Evolutionary conservation across 2,888 invertebrate genomes (phyloP).

Genomic region (Eupithecia tripunctaria): DNA sequence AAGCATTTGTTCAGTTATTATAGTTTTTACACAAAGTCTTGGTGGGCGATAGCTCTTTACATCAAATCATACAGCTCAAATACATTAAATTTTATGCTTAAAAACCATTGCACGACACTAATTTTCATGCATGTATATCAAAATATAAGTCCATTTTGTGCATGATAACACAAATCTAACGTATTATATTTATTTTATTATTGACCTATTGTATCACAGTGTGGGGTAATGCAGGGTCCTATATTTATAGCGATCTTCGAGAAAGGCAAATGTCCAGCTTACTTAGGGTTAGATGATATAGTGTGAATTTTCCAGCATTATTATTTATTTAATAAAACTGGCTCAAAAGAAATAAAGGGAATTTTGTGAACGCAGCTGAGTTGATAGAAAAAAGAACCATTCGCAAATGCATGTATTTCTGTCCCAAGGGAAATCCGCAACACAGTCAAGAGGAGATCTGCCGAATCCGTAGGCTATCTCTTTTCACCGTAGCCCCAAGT

Average conservation of each 20-base stretch:
- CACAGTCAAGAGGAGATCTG: conserved; percentile 99
- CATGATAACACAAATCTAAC: background rate
- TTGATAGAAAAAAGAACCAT: background rate
- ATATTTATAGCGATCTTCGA: background rate
- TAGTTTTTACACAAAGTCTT: background rate
- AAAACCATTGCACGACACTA: background rate
- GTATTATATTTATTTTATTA: background rate
- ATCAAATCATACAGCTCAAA: background rate
- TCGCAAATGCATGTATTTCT: conserved; percentile 29
- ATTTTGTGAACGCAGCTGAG: background rate
- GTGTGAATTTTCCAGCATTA: background rate
- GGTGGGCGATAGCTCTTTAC: background rate
- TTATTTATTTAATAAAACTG: background rate
- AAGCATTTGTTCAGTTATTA: background rate
- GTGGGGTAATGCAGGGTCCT: background rate
- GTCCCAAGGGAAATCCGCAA: conserved; percentile 44
- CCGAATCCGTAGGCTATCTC: conserved; percentile 61
- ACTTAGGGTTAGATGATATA: background rate
- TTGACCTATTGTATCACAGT: background rate
- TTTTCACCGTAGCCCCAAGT: conserved; percentile 90
- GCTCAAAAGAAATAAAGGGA: no score
- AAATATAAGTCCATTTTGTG: background rate
- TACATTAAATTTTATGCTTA: background rate
- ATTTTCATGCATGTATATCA: background rate
- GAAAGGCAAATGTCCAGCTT: background rate